Percentiles rank a stretch among this genome's conserved stretches.
These are phyloP conservation scores for Tribolium freemani DNA, from an alignment of 2,888 invertebrate genomes.

Conservation along the genomic window DNA sequence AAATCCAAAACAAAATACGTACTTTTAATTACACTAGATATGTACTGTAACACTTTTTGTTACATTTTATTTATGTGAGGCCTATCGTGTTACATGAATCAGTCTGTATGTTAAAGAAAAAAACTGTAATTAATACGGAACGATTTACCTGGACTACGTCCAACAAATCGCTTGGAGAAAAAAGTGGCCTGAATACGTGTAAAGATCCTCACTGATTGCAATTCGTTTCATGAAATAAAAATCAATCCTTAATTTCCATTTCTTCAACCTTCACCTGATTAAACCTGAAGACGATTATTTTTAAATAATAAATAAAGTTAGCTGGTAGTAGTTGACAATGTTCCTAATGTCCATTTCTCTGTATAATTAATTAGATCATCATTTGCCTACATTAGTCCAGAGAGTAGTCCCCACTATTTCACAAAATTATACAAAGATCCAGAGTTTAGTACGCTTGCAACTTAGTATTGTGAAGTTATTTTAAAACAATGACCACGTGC, in stretches of 20 bases:
- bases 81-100: too few species aligned
- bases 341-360: constrained; percentile 4
- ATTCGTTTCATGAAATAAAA: background rate
- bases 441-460: background rate
- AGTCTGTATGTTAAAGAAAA: too few species aligned
- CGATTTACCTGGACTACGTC: too few species aligned
- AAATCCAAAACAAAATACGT: too few species aligned
- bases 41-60: too few species aligned
- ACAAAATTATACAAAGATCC: background rate
- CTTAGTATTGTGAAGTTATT: background rate
- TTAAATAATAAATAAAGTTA: constrained; percentile 18
- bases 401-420: background rate
- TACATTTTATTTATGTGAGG: too few species aligned
- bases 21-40: too few species aligned
- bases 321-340: background rate
- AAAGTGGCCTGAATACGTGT: background rate
- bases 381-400: background rate
- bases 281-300: constrained; percentile 1
- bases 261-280: constrained; percentile 18
- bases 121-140: too few species aligned
- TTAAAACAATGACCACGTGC: constrained; percentile 12
- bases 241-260: background rate
- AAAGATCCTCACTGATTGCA: background rate
- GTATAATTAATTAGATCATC: constrained; percentile 9
- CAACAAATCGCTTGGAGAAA: too few species aligned